Evolutionary conservation across 2,888 invertebrate genomes (phyloP).

Genomic region (Synanthedon tipuliformis): DNA sequence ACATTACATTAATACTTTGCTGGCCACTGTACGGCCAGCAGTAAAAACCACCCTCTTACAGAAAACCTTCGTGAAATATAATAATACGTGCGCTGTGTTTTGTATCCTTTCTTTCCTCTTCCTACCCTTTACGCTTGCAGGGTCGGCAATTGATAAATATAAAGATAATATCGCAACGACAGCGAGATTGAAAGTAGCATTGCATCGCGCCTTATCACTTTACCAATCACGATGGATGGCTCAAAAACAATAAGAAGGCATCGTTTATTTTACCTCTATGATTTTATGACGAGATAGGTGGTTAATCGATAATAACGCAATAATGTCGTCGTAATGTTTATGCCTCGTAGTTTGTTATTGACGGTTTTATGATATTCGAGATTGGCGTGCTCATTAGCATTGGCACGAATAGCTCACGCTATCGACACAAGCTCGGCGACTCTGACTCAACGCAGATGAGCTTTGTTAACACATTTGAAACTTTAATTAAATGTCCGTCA

Average conservation of each 20-base stretch:
- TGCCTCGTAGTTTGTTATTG: conserved; percentile 18
- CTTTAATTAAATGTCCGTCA: conserved; percentile 1
- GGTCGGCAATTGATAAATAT: background rate
- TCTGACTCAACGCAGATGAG: conserved; percentile 16
- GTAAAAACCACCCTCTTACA: no score
- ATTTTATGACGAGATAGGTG: background rate
- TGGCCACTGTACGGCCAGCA: no score
- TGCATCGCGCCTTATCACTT: background rate
- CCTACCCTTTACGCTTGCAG: no score
- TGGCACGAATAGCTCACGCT: conserved; percentile 40
- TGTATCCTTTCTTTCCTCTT: no score
- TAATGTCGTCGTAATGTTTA: background rate
- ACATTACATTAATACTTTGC: no score
- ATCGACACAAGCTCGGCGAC: conserved; percentile 24
- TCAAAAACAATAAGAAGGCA: background rate
- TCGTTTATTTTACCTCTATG: background rate
- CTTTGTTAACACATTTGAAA: conserved; percentile 9
- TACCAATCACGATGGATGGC: background rate
- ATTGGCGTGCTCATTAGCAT: conserved; percentile 50
- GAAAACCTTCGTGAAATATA: no score
- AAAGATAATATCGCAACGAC: background rate
- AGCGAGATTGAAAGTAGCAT: background rate
- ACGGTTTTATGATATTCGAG: conserved; percentile 33
- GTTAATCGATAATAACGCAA: background rate
- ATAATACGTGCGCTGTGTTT: no score